Conservation (phyloP, 2,888 invertebrate species). For the Iphiclides podalirius region DNA sequence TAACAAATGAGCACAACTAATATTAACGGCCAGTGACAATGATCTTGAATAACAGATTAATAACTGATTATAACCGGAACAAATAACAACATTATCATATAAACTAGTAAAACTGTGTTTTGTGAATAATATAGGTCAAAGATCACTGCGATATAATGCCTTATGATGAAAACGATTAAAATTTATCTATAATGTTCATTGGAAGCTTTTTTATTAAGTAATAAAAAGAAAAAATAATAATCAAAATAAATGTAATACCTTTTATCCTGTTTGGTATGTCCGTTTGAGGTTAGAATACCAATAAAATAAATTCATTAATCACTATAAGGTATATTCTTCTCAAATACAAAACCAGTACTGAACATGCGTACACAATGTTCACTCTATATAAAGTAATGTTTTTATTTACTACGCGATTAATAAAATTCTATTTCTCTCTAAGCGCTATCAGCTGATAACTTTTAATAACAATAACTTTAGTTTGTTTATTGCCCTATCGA, state of each 20-base stretch:
- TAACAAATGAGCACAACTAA: too few species aligned
- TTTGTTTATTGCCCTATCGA: conserved; percentile 1
- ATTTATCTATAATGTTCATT: too few species aligned
- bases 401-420: conserved; percentile 28
- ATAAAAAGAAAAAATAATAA: not conserved
- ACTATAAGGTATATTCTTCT: conserved; percentile 23
- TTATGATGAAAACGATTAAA: not conserved
- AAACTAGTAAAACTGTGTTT: conserved; percentile 16
- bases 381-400: conserved; percentile 27
- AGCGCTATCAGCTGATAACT: conserved; percentile 38
- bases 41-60: conserved; percentile 2
- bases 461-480: conserved; percentile 25
- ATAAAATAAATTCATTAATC: conserved; percentile 17
- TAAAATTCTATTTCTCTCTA: conserved; percentile 23
- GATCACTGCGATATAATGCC: conserved; percentile 1
- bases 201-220: too few species aligned
- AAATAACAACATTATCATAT: conserved; percentile 17
- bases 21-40: conserved; percentile 3
- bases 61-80: conserved; percentile 15
- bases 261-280: conserved; percentile 27
- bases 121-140: conserved; percentile 15
- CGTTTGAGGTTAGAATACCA: conserved; percentile 35
- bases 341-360: conserved; percentile 26
- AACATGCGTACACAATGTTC: conserved; percentile 9
- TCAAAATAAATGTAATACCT: conserved; percentile 14